phyloP scores from a whole-genome alignment of 2,797 vertebrate genomes.

The Diplodus puntazzo region DNA sequence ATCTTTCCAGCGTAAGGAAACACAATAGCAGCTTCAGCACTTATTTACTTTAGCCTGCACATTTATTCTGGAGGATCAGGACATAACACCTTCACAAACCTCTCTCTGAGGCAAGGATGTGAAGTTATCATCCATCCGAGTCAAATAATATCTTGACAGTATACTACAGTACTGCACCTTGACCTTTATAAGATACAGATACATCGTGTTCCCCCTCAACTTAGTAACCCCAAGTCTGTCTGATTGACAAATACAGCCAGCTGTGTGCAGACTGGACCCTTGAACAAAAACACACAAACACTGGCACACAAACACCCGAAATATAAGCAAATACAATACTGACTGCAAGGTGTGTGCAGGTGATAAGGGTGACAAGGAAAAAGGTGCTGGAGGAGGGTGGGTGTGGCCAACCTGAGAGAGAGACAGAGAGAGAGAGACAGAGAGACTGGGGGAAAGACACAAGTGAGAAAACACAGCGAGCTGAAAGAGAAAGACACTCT shows the following conservation, averaged over 20 bases:
- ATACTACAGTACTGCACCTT: no score
- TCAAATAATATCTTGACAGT: background rate
- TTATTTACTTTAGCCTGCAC: no score
- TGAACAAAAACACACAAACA: background rate
- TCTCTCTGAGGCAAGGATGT: background rate
- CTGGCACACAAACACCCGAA: conserved; percentile 3
- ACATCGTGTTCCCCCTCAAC: background rate
- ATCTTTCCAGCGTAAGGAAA: background rate
- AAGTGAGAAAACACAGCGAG: background rate
- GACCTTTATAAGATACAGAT: no score
- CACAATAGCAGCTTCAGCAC: background rate
- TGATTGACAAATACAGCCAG: background rate
- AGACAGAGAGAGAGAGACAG: background rate
- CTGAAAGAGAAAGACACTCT: conserved; percentile 1
- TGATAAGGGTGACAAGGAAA: conserved; percentile 32
- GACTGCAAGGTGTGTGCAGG: conserved; percentile 35
- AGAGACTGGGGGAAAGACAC: background rate
- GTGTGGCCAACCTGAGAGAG: conserved; percentile 51
- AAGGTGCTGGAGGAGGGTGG: conserved; percentile 35
- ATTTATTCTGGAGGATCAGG: background rate
- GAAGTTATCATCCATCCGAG: background rate
- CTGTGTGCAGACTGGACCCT: background rate
- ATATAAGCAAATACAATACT: background rate
- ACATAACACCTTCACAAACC: background rate
- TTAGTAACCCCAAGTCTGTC: background rate